phyloP scores from a whole-genome alignment of 2,797 vertebrate genomes.

The Siniperca undulata region DNA sequence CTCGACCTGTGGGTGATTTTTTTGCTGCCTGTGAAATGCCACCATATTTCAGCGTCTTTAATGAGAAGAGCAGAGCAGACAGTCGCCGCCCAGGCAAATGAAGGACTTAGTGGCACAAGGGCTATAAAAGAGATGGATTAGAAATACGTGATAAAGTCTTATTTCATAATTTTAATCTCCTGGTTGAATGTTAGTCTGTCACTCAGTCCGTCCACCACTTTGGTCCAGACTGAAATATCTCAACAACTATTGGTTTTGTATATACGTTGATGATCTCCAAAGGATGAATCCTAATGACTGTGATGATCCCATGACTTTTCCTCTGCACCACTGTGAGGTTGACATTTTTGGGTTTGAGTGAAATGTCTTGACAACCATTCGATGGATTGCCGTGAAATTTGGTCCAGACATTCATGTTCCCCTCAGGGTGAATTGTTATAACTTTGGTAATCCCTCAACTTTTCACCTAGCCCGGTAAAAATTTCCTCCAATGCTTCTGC shows the following conservation, averaged over 20 bases:
- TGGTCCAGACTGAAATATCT: not conserved
- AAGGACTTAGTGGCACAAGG: conserved; percentile 10
- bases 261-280: too few relatives aligned
- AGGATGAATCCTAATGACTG: not conserved
- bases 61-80: conserved; percentile 40
- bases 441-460: not conserved
- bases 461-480: not conserved
- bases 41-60: conserved; percentile 52
- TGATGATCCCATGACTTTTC: too few relatives aligned
- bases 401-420: not conserved
- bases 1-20: conserved; percentile 25
- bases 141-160: not conserved
- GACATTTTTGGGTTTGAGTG: too few relatives aligned
- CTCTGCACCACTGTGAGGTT: too few relatives aligned
- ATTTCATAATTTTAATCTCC: conserved; percentile 19
- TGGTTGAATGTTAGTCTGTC: not conserved
- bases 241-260: not conserved
- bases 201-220: not conserved
- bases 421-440: not conserved
- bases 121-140: conserved; percentile 35
- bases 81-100: conserved; percentile 6
- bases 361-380: too few relatives aligned
- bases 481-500: too few relatives aligned
- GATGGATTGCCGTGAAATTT: not conserved
- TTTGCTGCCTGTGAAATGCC: conserved; percentile 46